phyloP scores from a whole-genome alignment of 2,888 invertebrate species.

The Cantharis flavilabris region DNA sequence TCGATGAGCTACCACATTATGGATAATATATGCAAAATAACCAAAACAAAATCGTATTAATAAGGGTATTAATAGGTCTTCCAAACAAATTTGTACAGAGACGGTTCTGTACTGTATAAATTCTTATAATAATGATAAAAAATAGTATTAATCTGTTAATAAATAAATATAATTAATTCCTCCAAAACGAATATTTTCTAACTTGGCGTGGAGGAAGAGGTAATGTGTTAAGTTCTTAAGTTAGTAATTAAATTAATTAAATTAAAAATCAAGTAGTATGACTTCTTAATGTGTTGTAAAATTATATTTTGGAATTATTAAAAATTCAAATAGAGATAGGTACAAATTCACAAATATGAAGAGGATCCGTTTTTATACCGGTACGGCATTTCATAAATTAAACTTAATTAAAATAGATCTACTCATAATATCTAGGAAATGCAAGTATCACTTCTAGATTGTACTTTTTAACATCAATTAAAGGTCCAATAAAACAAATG shows the following conservation, averaged over 20 bases:
- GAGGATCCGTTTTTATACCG: neutral
- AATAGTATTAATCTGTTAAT: neutral
- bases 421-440: neutral
- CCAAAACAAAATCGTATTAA: too few relatives aligned
- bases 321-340: too few relatives aligned
- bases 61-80: too few relatives aligned
- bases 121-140: neutral
- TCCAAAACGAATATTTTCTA: too few relatives aligned
- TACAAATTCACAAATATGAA: neutral
- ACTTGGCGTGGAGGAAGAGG: too few relatives aligned
- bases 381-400: neutral
- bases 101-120: neutral
- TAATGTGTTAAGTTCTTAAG: too few relatives aligned
- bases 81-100: neutral
- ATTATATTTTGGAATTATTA: too few relatives aligned
- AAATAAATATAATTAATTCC: neutral
- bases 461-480: neutral
- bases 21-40: too few relatives aligned
- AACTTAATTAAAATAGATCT: neutral
- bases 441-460: neutral
- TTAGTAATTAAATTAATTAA: too few relatives aligned
- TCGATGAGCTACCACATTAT: too few relatives aligned
- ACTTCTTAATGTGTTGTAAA: too few relatives aligned
- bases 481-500: neutral
- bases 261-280: too few relatives aligned